Conservation (phyloP, 2,888 invertebrate species). For the Pandemis heparana region DNA sequence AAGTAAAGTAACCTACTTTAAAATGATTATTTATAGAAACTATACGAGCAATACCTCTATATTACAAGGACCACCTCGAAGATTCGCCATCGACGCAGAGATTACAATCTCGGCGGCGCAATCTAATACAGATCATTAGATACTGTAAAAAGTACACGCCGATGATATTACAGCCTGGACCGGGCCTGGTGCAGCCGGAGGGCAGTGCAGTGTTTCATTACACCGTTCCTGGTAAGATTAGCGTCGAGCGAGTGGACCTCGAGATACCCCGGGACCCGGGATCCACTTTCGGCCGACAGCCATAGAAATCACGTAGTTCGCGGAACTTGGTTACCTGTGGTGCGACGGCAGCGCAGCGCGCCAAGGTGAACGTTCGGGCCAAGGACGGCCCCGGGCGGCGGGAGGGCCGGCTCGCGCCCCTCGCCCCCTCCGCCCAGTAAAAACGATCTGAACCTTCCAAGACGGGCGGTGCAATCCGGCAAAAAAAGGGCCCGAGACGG, state of each 20-base stretch:
- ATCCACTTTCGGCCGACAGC: conserved; percentile 79
- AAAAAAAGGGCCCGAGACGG: conserved; percentile 81
- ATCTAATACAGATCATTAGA: conserved; percentile 58
- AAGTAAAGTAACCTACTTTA: conserved; percentile 25
- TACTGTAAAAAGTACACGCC: conserved; percentile 60
- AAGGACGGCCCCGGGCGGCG: conserved; percentile 81
- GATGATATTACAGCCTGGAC: conserved; percentile 51
- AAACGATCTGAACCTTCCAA: conserved; percentile 79
- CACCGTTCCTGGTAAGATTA: conserved; percentile 73
- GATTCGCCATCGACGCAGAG: conserved; percentile 49
- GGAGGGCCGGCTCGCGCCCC: conserved; percentile 69
- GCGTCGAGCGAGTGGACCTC: conserved; percentile 63
- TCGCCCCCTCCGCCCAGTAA: conserved; percentile 66
- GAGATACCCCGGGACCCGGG: conserved; percentile 62
- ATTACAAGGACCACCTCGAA: conserved; percentile 71
- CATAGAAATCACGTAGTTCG: conserved; percentile 85
- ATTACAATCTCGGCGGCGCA: conserved; percentile 52
- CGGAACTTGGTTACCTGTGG: conserved; percentile 85
- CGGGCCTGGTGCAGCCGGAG: conserved; percentile 53
- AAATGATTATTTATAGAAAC: conserved; percentile 59
- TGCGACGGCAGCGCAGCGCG: conserved; percentile 78
- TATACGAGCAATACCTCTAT: conserved; percentile 49
- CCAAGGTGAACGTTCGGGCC: conserved; percentile 86
- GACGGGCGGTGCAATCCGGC: conserved; percentile 75
- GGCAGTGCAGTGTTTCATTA: conserved; percentile 71